phyloP scores from a whole-genome alignment of 2,113 vertebrate genomes.

The Apistogramma diplotaenia region DNA sequence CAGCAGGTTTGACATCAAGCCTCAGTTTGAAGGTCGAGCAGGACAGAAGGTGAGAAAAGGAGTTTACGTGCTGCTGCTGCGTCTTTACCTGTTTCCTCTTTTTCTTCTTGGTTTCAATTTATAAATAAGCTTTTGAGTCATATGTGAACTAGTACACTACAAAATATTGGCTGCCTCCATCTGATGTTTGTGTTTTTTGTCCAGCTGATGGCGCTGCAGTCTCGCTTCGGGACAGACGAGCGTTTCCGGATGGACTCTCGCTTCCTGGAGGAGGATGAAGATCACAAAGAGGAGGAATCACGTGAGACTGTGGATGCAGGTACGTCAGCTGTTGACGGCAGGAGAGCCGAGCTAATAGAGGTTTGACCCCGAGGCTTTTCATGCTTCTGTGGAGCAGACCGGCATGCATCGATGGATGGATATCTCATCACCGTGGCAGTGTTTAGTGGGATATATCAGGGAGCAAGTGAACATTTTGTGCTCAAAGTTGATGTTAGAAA shows the following conservation, averaged over 20 bases:
- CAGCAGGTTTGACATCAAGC: constrained; percentile 84
- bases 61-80: accelerated
- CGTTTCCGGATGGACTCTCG: constrained; percentile 90
- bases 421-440: too few species aligned
- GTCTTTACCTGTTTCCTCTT: background rate
- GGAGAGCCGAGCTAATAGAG: background rate
- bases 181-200: constrained; percentile 9
- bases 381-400: background rate
- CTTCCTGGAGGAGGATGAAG: constrained; percentile 85
- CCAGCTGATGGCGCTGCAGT: constrained; percentile 89
- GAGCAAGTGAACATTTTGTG: too few species aligned
- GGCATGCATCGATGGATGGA: background rate
- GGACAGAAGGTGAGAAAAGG: constrained; percentile 86
- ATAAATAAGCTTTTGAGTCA: background rate
- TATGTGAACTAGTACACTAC: background rate
- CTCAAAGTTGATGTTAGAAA: too few species aligned
- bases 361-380: accelerated
- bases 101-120: too few species aligned
- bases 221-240: constrained; percentile 86
- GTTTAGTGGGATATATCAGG: too few species aligned
- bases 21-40: constrained; percentile 91
- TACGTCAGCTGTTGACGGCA: background rate
- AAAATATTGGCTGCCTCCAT: background rate
- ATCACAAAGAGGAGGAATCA: constrained; percentile 53
- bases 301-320: constrained; percentile 66